Base-by-base conservation (phyloP, 2,113 vertebrate genomes). In the Ploceus nigricollis region DNA sequence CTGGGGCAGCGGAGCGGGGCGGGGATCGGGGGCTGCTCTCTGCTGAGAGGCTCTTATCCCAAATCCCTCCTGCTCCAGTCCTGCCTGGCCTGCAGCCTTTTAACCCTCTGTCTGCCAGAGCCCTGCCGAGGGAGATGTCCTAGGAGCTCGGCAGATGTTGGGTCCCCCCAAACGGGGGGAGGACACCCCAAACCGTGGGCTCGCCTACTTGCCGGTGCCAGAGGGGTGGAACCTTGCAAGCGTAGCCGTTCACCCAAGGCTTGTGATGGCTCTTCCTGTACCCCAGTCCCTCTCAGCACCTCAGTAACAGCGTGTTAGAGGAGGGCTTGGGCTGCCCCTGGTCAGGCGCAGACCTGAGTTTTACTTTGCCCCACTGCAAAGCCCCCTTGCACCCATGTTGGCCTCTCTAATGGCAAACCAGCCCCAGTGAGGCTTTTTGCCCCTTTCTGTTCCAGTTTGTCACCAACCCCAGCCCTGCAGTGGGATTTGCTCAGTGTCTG, bases 351-450 rank as follows among this genome's bases (percentile, higher is more conserved):
- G 40, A 65, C 10, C 35, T n/a, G 42, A 50, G 31, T 30, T 87
- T 47, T 69, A 45, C n/a, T 19, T 57, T 80, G 25, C 61, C 19
- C 35, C 28, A 9, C 39, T 40, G 22, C 40, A 65, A 69, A 40
- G 19, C 18, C 23, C 8, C 30, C 35, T 73, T 12, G 5, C 11
- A 20, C 14, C 24, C 16, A 0, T 8, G 24, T 24, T 11, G 1
- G 11, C 30, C 23, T 61, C 11, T 58, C 18, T 11, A 11, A 3
- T 3, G 24, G 37, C 47, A 66, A 91, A 48, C 15, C 44, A 18
- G 35, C 28, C n/a, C 19, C 7, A 1, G 28, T 28, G 31, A 48
- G 44, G 40, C 18, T 44, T 79, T 72, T 30, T 31, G 31, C 31
- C 35, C 47, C 22, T 25, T 85, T 71, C 57, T 65, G 25, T 33